These are phyloP conservation scores for Micromys minutus DNA, from an alignment of 2,113 vertebrate genomes.

Conservation along the genomic window DNA sequence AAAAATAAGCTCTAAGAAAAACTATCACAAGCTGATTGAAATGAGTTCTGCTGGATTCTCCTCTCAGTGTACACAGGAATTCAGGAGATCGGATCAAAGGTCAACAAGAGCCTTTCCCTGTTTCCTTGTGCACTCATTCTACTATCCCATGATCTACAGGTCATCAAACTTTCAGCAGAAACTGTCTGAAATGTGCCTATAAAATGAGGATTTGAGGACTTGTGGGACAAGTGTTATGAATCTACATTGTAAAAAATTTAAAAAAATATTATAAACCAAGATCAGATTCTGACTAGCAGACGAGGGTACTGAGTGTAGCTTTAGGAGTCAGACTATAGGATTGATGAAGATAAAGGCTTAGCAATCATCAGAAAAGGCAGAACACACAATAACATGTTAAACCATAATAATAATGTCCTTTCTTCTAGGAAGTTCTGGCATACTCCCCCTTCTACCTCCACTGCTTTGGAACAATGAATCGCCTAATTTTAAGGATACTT, in stretches of 20 bases:
- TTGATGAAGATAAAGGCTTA: neutral
- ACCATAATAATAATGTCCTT: neutral
- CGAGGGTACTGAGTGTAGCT: neutral
- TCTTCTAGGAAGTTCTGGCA: neutral
- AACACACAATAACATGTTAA: neutral
- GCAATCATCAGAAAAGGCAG: neutral
- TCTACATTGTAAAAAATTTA: neutral
- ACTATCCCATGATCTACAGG: neutral
- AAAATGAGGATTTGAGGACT: neutral
- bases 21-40: slow-evolving; percentile 1
- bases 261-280: neutral
- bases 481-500: neutral
- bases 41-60: neutral
- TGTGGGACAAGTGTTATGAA: neutral
- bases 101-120: neutral
- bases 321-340: neutral
- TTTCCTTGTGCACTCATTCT: neutral
- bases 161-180: neutral
- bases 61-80: neutral
- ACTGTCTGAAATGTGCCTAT: neutral
- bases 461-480: accelerated
- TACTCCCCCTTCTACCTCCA: accelerated
- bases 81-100: neutral
- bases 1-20: neutral
- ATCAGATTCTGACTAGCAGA: neutral